phyloP scores from a whole-genome alignment of 2,888 invertebrate genomes.

The Dilophus febrilis region DNA sequence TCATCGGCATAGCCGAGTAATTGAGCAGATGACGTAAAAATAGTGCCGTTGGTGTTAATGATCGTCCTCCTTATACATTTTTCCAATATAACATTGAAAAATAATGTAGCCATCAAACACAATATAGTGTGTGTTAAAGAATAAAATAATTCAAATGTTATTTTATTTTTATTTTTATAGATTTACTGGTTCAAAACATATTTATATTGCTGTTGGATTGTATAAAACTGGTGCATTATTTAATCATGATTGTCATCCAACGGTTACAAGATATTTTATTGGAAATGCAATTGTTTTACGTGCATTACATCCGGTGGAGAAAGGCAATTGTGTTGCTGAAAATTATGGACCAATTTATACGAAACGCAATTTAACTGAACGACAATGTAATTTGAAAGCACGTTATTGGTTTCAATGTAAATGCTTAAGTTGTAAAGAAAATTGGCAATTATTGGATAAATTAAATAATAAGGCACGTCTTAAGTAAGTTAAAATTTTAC shows the following conservation, averaged over 20 bases:
- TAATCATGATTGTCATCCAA: conserved; percentile 71
- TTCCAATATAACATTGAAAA: too few relatives aligned
- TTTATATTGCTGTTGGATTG: conserved; percentile 50
- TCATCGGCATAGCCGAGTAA: too few relatives aligned
- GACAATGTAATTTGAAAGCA: conserved; percentile 46
- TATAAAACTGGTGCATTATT: conserved; percentile 63
- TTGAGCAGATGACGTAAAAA: too few relatives aligned
- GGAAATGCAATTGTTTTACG: conserved; percentile 54
- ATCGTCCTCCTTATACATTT: too few relatives aligned
- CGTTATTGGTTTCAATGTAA: conserved; percentile 66
- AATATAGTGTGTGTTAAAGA: background rate
- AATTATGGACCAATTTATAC: conserved; percentile 72
- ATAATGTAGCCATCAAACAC: background rate
- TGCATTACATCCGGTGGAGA: conserved; percentile 43
- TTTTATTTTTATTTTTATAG: background rate
- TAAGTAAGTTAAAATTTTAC: too few relatives aligned
- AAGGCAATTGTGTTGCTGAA: conserved; percentile 55
- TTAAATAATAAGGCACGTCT: conserved; percentile 33
- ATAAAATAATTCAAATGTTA: background rate
- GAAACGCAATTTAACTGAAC: conserved; percentile 34
- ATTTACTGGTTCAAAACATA: conserved; percentile 34
- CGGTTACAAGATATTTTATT: conserved; percentile 58
- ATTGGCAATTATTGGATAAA: conserved; percentile 54
- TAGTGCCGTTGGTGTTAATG: too few relatives aligned
- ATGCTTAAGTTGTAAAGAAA: conserved; percentile 52